These are phyloP conservation scores for Chrysolina americana DNA, from an alignment of 2,888 invertebrate genomes.

Conservation along the genomic window DNA sequence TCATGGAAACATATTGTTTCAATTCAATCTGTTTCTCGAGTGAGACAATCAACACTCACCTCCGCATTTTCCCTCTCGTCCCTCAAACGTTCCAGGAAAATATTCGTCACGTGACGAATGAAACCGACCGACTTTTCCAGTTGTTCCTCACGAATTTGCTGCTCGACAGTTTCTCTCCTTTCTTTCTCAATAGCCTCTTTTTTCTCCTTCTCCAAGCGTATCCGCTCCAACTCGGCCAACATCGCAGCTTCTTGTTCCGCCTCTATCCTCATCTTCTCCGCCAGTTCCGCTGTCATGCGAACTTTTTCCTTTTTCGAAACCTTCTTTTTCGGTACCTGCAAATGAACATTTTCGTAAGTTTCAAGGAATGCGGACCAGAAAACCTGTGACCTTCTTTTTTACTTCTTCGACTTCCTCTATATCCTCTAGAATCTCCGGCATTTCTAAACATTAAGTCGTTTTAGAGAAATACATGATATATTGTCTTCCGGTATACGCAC, in stretches of 20 bases:
- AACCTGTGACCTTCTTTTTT: conserved; percentile 14
- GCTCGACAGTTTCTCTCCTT: conserved; percentile 60
- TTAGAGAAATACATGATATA: not conserved
- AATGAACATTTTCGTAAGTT: conserved; percentile 1
- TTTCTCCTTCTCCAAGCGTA: conserved; percentile 59
- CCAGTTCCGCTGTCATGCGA: conserved; percentile 52
- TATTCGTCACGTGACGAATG: conserved; percentile 12
- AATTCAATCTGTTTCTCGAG: no score
- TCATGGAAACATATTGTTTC: no score
- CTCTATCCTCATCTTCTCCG: conserved; percentile 53
- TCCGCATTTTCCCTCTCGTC: conserved; percentile 33
- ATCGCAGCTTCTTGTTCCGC: conserved; percentile 54
- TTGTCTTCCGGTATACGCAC: not conserved
- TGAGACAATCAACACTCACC: conserved; percentile 24
- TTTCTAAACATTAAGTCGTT: conserved; percentile 29
- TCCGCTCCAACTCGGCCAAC: conserved; percentile 51
- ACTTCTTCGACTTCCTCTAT: conserved; percentile 1
- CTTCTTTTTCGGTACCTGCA: conserved; percentile 49
- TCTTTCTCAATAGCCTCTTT: conserved; percentile 65
- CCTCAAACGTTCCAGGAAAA: conserved; percentile 24
- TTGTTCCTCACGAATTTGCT: conserved; percentile 60
- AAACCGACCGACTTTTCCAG: conserved; percentile 53
- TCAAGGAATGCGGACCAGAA: conserved; percentile 7
- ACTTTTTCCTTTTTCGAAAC: conserved; percentile 63
- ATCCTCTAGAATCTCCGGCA: not conserved